Conservation (phyloP, 2,113 vertebrate species). For the Neofelis nebulosa region DNA sequence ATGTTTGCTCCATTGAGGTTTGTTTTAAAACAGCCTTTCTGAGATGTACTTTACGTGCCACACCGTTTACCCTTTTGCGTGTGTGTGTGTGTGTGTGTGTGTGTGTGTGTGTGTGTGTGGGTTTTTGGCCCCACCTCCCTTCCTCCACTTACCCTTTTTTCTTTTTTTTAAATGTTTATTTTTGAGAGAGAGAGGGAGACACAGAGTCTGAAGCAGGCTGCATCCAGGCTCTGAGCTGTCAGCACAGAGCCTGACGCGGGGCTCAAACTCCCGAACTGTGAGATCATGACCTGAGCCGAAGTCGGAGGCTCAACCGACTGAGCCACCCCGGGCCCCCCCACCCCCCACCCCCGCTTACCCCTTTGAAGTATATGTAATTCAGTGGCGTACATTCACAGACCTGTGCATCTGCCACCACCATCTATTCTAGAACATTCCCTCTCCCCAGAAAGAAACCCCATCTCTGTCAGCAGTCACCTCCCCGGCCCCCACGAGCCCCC, state of each 20-base stretch:
- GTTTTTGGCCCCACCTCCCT: background rate
- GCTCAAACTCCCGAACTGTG: no score
- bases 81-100: fast-evolving
- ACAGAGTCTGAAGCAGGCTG: no score
- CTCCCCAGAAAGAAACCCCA: background rate
- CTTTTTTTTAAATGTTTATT: no score
- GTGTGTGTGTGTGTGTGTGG: fast-evolving
- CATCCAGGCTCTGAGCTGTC: no score
- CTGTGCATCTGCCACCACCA: fast-evolving
- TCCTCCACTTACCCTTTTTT: background rate
- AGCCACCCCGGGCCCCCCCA: no score
- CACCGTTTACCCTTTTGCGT: background rate
- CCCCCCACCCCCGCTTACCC: fast-evolving
- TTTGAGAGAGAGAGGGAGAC: no score
- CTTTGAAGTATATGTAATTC: background rate
- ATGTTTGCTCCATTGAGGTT: background rate
- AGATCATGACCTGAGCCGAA: no score
- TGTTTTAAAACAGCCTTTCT: background rate
- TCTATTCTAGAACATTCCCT: background rate
- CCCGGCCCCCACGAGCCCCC: fast-evolving
- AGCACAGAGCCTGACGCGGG: no score
- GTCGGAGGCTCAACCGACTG: no score
- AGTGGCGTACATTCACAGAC: background rate
- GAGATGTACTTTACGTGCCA: background rate
- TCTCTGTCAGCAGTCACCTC: background rate